These are phyloP conservation scores for Hydrophis major DNA, from an alignment of 2,797 vertebrate genomes.

Conservation along the genomic window DNA sequence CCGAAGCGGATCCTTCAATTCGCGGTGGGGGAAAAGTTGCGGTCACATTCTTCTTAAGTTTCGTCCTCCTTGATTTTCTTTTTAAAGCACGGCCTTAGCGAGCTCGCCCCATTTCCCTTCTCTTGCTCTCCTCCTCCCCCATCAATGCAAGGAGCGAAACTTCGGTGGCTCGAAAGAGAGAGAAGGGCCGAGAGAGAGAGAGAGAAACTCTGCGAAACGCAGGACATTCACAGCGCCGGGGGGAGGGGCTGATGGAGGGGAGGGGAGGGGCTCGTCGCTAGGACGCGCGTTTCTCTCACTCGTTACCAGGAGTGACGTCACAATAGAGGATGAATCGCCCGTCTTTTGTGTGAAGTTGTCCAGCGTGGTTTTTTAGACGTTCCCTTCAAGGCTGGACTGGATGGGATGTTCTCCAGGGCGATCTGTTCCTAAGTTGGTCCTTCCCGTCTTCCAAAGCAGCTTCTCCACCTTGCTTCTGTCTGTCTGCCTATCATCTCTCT, in stretches of 20 bases:
- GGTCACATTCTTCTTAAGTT: not conserved
- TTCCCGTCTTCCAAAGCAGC: not conserved
- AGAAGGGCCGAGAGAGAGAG: too few relatives aligned
- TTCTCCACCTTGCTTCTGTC: not conserved
- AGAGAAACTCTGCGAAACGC: accelerated
- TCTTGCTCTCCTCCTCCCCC: not conserved
- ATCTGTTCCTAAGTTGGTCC: not conserved
- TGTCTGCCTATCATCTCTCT: too few relatives aligned
- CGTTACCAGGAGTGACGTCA: slow-evolving; percentile 48
- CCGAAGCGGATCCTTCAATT: not conserved
- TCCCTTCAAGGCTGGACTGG: not conserved
- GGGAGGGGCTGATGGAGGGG: not conserved
- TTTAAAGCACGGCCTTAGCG: not conserved
- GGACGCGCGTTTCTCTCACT: slow-evolving; percentile 31
- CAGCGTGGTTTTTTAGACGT: too few relatives aligned
- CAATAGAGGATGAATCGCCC: not conserved
- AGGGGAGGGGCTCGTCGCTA: slow-evolving; percentile 29
- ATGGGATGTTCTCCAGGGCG: not conserved
- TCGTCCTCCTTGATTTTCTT: not conserved
- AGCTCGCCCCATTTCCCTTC: not conserved
- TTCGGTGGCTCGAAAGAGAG: not conserved
- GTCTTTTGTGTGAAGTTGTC: not conserved
- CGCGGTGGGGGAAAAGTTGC: too few relatives aligned
- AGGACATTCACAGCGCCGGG: accelerated
- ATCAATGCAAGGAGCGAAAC: not conserved